phyloP scores from a whole-genome alignment of 1,140 invertebrate genomes.

The Drosophila erecta region DNA sequence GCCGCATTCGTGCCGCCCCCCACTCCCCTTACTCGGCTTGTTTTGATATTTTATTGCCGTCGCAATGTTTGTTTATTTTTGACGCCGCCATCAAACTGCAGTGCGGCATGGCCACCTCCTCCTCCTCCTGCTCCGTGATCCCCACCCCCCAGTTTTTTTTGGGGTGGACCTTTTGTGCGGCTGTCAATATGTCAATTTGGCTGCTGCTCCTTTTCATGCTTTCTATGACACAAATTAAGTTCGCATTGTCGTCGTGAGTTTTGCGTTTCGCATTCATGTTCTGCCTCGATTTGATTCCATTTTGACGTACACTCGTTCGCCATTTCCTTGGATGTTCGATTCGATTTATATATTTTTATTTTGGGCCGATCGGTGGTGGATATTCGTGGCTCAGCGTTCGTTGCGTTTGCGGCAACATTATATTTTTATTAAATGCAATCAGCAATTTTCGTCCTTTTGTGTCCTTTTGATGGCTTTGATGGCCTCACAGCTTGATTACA shows the following conservation, averaged over 20 bases:
- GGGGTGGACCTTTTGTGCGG: constrained; percentile 63
- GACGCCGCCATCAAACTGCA: constrained; percentile 66
- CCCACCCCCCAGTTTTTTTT: not conserved
- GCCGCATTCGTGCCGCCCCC: constrained; percentile 14
- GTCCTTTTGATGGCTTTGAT: constrained; percentile 55
- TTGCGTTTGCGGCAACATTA: constrained; percentile 41
- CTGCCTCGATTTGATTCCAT: constrained; percentile 52
- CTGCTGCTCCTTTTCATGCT: constrained; percentile 61
- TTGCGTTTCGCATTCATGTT: constrained; percentile 59
- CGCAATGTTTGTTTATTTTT: constrained; percentile 81
- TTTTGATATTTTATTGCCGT: constrained; percentile 76
- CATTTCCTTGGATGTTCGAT: constrained; percentile 24
- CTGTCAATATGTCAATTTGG: constrained; percentile 80
- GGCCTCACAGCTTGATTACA: constrained; percentile 55
- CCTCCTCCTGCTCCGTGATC: not conserved
- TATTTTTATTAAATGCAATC: constrained; percentile 62
- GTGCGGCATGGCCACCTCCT: constrained; percentile 31
- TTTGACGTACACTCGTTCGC: constrained; percentile 47
- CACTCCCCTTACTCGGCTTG: constrained; percentile 23
- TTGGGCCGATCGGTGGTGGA: constrained; percentile 22
- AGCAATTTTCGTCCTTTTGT: constrained; percentile 45
- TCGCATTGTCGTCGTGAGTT: constrained; percentile 66
- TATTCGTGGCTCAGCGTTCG: constrained; percentile 6
- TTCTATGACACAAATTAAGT: constrained; percentile 80
- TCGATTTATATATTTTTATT: constrained; percentile 8